Base-by-base conservation (phyloP, 2,888 invertebrate species). In the Xestia sexstrigata region DNA sequence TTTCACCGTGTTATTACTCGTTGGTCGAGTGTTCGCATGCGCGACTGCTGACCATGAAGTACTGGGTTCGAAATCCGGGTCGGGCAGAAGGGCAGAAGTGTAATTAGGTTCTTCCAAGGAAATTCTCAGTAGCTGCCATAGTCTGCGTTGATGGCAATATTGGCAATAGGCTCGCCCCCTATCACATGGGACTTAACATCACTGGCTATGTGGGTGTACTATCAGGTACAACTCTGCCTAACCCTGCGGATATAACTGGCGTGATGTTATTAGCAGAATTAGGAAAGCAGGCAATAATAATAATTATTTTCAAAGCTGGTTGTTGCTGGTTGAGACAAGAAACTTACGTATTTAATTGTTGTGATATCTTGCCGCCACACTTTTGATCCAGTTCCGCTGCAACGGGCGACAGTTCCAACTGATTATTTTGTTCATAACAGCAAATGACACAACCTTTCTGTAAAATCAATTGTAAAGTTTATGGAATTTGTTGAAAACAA, bases 391-490 rank as follows among this genome's bases (percentile, higher is more conserved):
- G 91, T 90, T 97, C 97, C 79, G 94, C 92, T 3, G 97, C 97
- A 0, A 95, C 93, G 39, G 95, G 90, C 0, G 97, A 96, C 79
- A 97, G 93, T 81, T 96, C 94, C 11, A 96, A 95, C 73, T 94
- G 82, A 7, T 89, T 87, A 0, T 87, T 85, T 1, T 91, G 91
- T 83, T 97, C 95, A 89, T 97, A 97, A 26, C 97, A 95, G 0
- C 97, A 97, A 71, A 97, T 88, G 74, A 97, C 97, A n/a, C 97
- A 87, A 2, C 97, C 97, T 93, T 96, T 97, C 97, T 97, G 91
- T 2, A 89, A 90, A 70, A 35, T 3, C 8, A 60, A 60, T 17
- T 17, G 8, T 30, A 26, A 30, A 17, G 26, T 39, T 63, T 35
- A 6, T 23, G 7, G 63, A n/a, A 2, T 63, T n/a, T n/a, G 7